A percentile compares a stretch with the other conserved stretches of the same genome.
Evolutionary conservation across 2,113 vertebrate species (phyloP).

Genomic region (Gnathonemus echidnorhynchus): DNA sequence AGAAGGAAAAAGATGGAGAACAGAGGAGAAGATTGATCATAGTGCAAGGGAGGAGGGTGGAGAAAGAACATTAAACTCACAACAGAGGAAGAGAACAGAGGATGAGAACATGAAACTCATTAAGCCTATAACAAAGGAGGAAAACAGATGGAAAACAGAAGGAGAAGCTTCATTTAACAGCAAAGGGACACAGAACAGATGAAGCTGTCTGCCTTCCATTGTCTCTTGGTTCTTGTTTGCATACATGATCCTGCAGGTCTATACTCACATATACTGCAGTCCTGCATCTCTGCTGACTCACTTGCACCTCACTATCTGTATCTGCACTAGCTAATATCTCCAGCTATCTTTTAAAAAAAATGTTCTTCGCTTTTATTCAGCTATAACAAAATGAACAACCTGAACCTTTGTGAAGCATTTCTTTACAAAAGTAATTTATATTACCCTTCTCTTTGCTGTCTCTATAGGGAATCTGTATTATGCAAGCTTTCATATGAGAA

Average conservation of each 20-base stretch:
- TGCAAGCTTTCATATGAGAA: constrained; percentile 27
- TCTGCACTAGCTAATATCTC: constrained; percentile 11
- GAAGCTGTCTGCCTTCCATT: constrained; percentile 22
- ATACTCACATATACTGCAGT: not conserved
- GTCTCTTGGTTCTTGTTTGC: constrained; percentile 7
- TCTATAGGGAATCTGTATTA: constrained; percentile 49
- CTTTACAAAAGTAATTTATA: constrained; percentile 19
- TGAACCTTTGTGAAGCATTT: not conserved
- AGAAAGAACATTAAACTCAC: constrained; percentile 43
- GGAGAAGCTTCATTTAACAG: not conserved
- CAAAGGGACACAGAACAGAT: not conserved
- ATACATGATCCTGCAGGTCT: constrained; percentile 19
- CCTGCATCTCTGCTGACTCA: constrained; percentile 19
- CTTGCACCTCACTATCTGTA: not conserved
- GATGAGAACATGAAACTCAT: not conserved
- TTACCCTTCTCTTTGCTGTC: constrained; percentile 40
- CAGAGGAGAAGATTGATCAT: not conserved
- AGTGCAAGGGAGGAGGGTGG: constrained; percentile 29
- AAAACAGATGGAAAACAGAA: not conserved
- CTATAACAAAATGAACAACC: not conserved
- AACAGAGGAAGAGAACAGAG: constrained; percentile 30
- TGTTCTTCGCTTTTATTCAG: not conserved
- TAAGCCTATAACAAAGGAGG: not conserved
- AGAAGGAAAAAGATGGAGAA: constrained; percentile 6
- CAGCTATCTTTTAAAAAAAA: constrained; percentile 11